Base-by-base conservation (phyloP, 2,797 vertebrate species). In the Gastrophryne carolinensis region DNA sequence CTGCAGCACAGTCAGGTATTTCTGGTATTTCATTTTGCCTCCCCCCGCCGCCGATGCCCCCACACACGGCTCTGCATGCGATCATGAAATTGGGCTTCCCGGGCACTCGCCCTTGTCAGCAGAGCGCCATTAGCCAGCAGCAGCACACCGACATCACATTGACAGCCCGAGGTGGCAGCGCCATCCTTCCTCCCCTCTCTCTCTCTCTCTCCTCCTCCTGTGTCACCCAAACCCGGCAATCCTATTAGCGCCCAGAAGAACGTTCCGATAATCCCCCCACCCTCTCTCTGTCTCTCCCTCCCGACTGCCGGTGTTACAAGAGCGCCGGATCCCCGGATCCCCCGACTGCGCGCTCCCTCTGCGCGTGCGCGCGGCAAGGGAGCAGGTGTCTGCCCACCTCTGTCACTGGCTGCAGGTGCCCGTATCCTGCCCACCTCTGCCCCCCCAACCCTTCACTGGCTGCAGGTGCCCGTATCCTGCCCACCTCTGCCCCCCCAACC, bases 1-100 rank as follows among this genome's bases (percentile, higher is more conserved):
- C 94, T 98, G 97, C 95, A 98, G 94, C 89, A 98, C 95, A 91
- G 96, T 98, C 91, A 98, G 96, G 92, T 98, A 98, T 92, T 98
- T 98, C 95, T 98, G 97, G 90, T 98, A 98, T 93, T 98, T 98
- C 96, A 98, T 98, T 93, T 91, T 93, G 93, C 92, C 94, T 83
- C 87, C 84, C 83, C 89, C 87, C 86, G 92, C 93, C 94, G 90
- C 91, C 91, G 85, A 86, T 89, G 90, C 91, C 90, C 87, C 84
- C 84, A 83, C 88, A 87, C 87, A 87, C 86, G 77, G 85, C 95
- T 94, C 93, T 93, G 92, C 92, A 95, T 94, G 93, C 94, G 91
- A 93, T 87, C 92, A 91, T 91, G 91, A 86, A 91, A 83, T 88
- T 88, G 91, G 89, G 92, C 91, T 89, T 93, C 87, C 91, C 91